Conservation (phyloP, 2,888 invertebrate species). For the Leucania comma region DNA sequence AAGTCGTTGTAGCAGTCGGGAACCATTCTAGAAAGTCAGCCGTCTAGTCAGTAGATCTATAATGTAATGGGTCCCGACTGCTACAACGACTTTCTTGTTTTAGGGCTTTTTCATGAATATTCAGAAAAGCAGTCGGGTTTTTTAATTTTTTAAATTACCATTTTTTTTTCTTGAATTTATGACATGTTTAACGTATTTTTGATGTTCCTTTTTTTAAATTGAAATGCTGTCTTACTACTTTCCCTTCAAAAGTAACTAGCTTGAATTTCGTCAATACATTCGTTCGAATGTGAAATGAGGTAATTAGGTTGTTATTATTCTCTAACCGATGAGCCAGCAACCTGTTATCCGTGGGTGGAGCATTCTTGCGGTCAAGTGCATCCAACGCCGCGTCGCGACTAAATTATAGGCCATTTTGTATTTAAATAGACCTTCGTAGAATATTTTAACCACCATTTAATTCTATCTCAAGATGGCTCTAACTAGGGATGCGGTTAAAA, state of each 20-base stretch:
- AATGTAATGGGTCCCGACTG: no score
- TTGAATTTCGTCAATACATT: neutral
- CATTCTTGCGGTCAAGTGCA: slow-evolving; percentile 49
- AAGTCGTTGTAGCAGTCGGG: no score
- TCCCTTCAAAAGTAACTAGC: neutral
- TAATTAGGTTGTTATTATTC: slow-evolving; percentile 57
- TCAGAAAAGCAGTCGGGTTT: no score
- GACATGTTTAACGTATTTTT: neutral
- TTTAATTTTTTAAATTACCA: no score
- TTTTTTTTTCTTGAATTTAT: neutral
- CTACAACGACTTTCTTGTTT: no score
- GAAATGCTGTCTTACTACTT: neutral
- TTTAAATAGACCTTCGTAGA: slow-evolving; percentile 14
- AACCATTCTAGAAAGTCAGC: no score
- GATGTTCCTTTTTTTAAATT: neutral
- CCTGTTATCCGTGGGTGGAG: slow-evolving; percentile 47
- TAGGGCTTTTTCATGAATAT: no score
- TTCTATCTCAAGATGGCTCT: neutral
- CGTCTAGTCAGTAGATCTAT: no score
- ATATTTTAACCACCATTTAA: neutral
- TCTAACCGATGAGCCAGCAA: slow-evolving; percentile 43
- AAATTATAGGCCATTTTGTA: slow-evolving; percentile 2
- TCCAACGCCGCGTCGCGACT: neutral
- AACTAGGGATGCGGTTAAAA: neutral
- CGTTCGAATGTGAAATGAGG: slow-evolving; percentile 26